These are phyloP conservation scores for Taurulus bubalis DNA, from an alignment of 2,113 vertebrate species.

Conservation along the genomic window DNA sequence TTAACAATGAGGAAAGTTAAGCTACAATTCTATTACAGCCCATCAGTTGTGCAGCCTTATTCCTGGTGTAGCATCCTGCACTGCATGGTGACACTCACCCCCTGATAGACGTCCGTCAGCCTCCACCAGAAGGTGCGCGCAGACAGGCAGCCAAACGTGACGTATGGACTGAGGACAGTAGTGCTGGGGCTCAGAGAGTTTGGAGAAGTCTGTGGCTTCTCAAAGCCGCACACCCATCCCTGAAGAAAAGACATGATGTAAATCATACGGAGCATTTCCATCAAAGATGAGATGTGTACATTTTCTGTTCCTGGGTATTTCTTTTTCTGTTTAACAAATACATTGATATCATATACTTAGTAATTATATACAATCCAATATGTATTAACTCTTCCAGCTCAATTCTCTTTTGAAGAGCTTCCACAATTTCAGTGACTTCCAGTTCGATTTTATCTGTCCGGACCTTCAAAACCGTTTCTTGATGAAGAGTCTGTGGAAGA, in stretches of 20 bases:
- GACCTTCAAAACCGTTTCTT: too few species aligned
- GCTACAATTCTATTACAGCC: background rate
- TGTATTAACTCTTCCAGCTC: too few species aligned
- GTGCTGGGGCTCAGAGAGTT: slow-evolving; percentile 84
- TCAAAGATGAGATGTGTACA: background rate
- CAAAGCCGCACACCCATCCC: slow-evolving; percentile 81
- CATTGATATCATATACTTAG: background rate
- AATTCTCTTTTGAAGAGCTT: too few species aligned
- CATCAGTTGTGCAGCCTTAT: background rate
- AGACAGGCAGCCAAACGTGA: slow-evolving; percentile 83
- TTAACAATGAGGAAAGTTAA: background rate
- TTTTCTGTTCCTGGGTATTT: background rate
- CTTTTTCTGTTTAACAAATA: background rate
- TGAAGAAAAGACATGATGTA: slow-evolving; percentile 29
- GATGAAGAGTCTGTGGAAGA: too few species aligned
- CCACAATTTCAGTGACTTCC: too few species aligned
- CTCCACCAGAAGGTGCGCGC: slow-evolving; percentile 85
- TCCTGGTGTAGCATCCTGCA: background rate
- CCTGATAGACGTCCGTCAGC: slow-evolving; percentile 76
- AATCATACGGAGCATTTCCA: background rate
- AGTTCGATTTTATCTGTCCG: too few species aligned
- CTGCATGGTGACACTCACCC: slow-evolving; percentile 69
- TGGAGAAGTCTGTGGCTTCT: slow-evolving; percentile 84
- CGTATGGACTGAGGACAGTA: slow-evolving; percentile 84
- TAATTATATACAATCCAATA: background rate